A percentile compares a stretch with the other conserved stretches of the same genome.
Evolutionary conservation across 2,888 invertebrate genomes (phyloP).

Genomic region (Xylota sylvarum): DNA sequence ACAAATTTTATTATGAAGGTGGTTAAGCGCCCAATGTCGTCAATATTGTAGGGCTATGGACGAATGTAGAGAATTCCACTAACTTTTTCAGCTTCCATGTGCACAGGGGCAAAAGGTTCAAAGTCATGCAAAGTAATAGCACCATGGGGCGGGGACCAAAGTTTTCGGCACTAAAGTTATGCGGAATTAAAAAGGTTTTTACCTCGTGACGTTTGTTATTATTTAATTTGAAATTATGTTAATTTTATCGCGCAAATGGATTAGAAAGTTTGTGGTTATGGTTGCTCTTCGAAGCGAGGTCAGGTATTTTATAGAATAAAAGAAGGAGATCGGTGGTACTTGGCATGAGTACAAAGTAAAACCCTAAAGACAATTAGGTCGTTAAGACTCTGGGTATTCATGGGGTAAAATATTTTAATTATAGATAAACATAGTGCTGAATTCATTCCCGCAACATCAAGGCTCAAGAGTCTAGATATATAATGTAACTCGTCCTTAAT

Average conservation of each 20-base stretch:
- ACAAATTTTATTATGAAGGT: slow-evolving; percentile 61
- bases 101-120: slow-evolving; percentile 46
- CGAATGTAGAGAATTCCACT: slow-evolving; percentile 21
- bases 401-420: too few species aligned
- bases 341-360: not conserved
- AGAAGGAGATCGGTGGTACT: not conserved
- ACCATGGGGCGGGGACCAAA: not conserved
- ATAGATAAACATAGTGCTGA: too few species aligned
- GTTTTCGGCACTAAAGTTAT: slow-evolving; percentile 33
- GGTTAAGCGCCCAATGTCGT: slow-evolving; percentile 32
- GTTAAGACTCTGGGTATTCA: too few species aligned
- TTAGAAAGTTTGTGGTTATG: not conserved
- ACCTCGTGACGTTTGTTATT: slow-evolving; percentile 29
- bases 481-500: too few species aligned
- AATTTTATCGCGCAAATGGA: slow-evolving; percentile 18
- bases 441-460: too few species aligned
- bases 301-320: not conserved
- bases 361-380: too few species aligned
- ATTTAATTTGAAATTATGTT: slow-evolving; percentile 35
- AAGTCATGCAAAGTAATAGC: slow-evolving; percentile 49
- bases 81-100: slow-evolving; percentile 18
- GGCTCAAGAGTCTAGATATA: too few species aligned
- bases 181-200: slow-evolving; percentile 47
- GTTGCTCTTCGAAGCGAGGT: not conserved
- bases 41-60: slow-evolving; percentile 14